A percentile compares a stretch with the other conserved stretches of the same genome.
These are phyloP conservation scores for Siniperca scherzeri DNA, from an alignment of 2,797 vertebrate genomes.

Conservation along the genomic window DNA sequence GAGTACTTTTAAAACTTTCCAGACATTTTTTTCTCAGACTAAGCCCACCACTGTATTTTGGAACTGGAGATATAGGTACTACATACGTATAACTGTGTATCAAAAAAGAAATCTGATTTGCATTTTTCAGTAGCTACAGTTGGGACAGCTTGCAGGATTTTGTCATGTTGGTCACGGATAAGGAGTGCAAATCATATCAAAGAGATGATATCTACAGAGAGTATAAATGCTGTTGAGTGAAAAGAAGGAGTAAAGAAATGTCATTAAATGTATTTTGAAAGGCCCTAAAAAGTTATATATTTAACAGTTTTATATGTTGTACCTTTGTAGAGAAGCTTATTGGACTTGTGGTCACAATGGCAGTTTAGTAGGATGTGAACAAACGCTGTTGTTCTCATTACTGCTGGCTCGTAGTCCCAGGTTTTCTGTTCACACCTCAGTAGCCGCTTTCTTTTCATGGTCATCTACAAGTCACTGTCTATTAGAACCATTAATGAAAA, in stretches of 20 bases:
- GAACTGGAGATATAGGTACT: slow-evolving; percentile 85
- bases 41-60: slow-evolving; percentile 93
- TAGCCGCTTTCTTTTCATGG: slow-evolving; percentile 89
- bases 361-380: slow-evolving; percentile 87
- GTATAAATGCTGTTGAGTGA: slow-evolving; percentile 77
- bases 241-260: slow-evolving; percentile 89
- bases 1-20: slow-evolving; percentile 88
- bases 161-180: slow-evolving; percentile 82
- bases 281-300: slow-evolving; percentile 99
- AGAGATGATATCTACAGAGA: slow-evolving; percentile 70
- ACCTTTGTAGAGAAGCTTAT: slow-evolving; percentile 99
- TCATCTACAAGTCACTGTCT: slow-evolving; percentile 85
- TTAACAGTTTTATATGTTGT: slow-evolving; percentile 99
- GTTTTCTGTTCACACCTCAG: slow-evolving; percentile 90
- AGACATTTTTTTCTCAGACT: slow-evolving; percentile 88
- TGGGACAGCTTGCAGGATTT: slow-evolving; percentile 90
- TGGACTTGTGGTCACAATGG: slow-evolving; percentile 95
- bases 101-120: slow-evolving; percentile 83
- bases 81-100: slow-evolving; percentile 86
- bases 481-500: slow-evolving; percentile 82
- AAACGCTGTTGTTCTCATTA: slow-evolving; percentile 90
- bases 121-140: slow-evolving; percentile 92
- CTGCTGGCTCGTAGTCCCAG: slow-evolving; percentile 85
- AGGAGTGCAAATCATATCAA: slow-evolving; percentile 62
- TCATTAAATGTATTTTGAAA: slow-evolving; percentile 99